Conservation (phyloP, 1,140 invertebrate genomes). For the Drusus annulatus region DNA sequence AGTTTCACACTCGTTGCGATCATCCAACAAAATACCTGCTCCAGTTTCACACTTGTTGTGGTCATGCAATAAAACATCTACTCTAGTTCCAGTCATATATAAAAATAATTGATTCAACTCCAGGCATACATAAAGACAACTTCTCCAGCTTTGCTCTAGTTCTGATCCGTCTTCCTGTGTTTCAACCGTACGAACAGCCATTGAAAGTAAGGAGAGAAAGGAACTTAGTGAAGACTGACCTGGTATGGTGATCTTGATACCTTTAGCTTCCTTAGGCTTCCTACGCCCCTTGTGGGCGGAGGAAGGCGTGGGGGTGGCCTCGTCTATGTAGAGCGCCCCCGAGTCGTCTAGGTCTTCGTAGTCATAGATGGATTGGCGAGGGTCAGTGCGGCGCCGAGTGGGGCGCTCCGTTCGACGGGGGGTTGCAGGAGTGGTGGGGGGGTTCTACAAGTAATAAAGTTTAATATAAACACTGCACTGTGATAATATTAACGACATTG, state of each 20-base stretch:
- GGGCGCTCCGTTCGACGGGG: conserved; percentile 66
- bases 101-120: too few species aligned
- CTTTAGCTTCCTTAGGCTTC: conserved; percentile 23
- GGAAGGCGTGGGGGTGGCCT: conserved; percentile 59
- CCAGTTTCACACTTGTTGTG: too few species aligned
- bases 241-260: conserved; percentile 64
- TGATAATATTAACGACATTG: too few species aligned
- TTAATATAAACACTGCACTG: neutral
- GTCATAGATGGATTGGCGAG: conserved; percentile 64
- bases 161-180: too few species aligned
- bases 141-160: too few species aligned
- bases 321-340: conserved; percentile 67
- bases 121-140: too few species aligned
- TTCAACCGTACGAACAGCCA: too few species aligned
- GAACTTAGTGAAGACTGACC: conserved; percentile 43
- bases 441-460: neutral
- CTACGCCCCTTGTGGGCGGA: neutral
- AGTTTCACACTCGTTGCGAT: too few species aligned
- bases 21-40: too few species aligned
- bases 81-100: too few species aligned
- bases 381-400: conserved; percentile 65
- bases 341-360: conserved; percentile 65
- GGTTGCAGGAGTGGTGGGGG: conserved; percentile 34
- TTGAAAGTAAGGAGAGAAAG: too few species aligned
- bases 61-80: too few species aligned